These are phyloP conservation scores for Amphilophus citrinellus DNA, from an alignment of 2,113 vertebrate genomes.

Conservation along the genomic window DNA sequence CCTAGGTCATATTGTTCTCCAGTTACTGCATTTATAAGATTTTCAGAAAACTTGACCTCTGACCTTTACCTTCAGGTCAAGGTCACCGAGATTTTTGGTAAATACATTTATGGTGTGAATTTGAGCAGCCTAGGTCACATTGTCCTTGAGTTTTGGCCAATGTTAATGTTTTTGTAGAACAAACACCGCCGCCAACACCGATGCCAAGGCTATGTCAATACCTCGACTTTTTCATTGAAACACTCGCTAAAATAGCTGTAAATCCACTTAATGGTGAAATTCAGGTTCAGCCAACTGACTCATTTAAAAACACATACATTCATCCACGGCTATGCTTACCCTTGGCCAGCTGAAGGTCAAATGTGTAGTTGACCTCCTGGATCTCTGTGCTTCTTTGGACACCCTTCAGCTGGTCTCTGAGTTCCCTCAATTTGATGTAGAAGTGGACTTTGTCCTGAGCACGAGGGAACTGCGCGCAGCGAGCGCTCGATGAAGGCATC, in stretches of 20 bases:
- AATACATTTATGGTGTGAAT: too few relatives aligned
- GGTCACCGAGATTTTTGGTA: too few relatives aligned
- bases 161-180: too few relatives aligned
- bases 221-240: too few relatives aligned
- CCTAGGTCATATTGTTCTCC: too few relatives aligned
- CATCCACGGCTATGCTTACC: conserved; percentile 74
- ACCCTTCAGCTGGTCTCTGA: conserved; percentile 93
- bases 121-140: too few relatives aligned
- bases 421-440: conserved; percentile 96
- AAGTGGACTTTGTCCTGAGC: conserved; percentile 99
- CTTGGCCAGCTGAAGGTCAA: conserved; percentile 92
- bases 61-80: too few relatives aligned
- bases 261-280: background rate
- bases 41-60: too few relatives aligned
- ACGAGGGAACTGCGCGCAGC: conserved; percentile 97
- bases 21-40: too few relatives aligned
- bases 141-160: too few relatives aligned
- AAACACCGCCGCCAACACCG: too few relatives aligned
- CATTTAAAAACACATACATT: background rate
- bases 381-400: conserved; percentile 80
- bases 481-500: conserved; percentile 97
- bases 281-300: background rate
- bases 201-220: too few relatives aligned
- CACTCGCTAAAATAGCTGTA: background rate
- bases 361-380: conserved; percentile 89